phyloP scores from a whole-genome alignment of 2,113 vertebrate species.

The Pimephales promelas region DNA sequence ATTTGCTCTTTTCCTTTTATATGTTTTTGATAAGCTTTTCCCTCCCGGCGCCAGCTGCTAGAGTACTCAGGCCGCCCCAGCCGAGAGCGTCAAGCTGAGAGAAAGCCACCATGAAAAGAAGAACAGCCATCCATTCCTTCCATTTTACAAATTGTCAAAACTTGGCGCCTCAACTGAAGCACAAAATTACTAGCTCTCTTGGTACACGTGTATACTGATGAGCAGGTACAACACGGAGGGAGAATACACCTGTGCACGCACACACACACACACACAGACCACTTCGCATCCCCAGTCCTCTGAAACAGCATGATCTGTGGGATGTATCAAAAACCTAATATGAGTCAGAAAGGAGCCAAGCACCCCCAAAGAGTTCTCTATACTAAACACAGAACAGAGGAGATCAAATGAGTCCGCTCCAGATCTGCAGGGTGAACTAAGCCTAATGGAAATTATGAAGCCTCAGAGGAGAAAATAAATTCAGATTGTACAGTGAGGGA shows the following conservation, averaged over 20 bases:
- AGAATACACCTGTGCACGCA: neutral
- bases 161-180: neutral
- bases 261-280: neutral
- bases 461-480: slow-evolving; percentile 15
- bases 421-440: slow-evolving; percentile 14
- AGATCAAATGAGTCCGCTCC: neutral
- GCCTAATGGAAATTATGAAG: slow-evolving; percentile 37
- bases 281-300: neutral
- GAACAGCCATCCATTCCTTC: slow-evolving; percentile 24
- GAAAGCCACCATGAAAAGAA: slow-evolving; percentile 34
- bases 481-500: neutral
- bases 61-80: neutral
- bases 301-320: slow-evolving; percentile 14
- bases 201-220: neutral
- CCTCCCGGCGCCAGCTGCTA: neutral
- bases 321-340: slow-evolving; percentile 13
- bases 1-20: slow-evolving; percentile 29
- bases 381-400: slow-evolving; percentile 20
- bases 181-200: neutral
- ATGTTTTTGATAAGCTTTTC: slow-evolving; percentile 22
- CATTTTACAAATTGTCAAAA: slow-evolving; percentile 13
- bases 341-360: neutral
- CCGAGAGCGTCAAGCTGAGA: neutral
- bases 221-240: neutral
- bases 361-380: neutral